phyloP scores from a whole-genome alignment of 2,888 invertebrate species.

The Dicranocentrus wangi region DNA sequence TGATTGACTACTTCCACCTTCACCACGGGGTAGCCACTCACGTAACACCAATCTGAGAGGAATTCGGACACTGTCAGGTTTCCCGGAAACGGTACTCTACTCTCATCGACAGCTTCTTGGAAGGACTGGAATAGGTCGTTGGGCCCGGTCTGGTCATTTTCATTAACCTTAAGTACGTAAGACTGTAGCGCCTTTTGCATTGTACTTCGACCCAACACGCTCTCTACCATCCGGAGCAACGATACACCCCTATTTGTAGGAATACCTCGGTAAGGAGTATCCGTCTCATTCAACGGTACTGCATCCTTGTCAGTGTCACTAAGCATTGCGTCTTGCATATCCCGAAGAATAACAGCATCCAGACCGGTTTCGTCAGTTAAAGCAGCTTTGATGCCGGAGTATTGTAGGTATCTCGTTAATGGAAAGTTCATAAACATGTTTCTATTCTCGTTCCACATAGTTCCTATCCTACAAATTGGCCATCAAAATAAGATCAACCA shows the following conservation, averaged over 20 bases:
- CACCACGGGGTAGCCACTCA: constrained; percentile 3
- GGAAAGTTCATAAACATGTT: not conserved
- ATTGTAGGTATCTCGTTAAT: not conserved
- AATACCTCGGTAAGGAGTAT: not conserved
- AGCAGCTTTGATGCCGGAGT: not conserved
- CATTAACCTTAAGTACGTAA: not conserved
- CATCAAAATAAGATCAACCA: not conserved
- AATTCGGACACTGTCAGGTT: not conserved
- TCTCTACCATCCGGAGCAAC: not conserved
- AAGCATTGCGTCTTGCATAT: not conserved
- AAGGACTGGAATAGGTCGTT: not conserved
- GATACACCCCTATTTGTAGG: not conserved
- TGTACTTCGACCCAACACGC: not conserved
- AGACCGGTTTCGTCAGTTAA: not conserved
- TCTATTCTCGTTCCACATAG: not conserved
- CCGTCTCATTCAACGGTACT: not conserved
- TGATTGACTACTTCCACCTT: not conserved
- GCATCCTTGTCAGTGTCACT: not conserved
- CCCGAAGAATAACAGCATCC: not conserved
- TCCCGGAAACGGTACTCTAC: not conserved
- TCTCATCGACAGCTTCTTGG: not conserved
- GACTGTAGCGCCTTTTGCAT: not conserved
- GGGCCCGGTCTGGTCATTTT: no score
- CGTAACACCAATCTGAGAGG: not conserved
- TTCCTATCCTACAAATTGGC: not conserved